Base-by-base conservation (phyloP, 35 echinoderm and acorn worm species). In the Diadema setosum region DNA sequence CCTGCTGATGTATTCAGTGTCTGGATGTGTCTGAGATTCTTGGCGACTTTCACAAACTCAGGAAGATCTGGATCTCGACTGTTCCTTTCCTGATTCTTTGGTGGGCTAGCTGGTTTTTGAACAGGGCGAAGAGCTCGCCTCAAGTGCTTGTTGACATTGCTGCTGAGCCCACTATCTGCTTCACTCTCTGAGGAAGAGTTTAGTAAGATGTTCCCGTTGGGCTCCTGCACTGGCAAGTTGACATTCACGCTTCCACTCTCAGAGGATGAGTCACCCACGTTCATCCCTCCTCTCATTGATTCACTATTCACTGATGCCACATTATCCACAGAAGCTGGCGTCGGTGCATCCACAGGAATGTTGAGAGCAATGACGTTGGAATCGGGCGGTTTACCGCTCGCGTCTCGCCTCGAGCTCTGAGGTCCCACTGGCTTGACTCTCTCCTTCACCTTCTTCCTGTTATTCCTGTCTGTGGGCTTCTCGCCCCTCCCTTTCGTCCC, bases 11-110 rank as follows among this genome's bases (percentile, higher is more conserved):
- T 50, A 30, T 42, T 59, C 27, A 78, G 39, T 34, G 27, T 39
- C 73, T 78, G 73, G n/a, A 78, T 78, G 73, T 87, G 85, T 48
- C 85, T 65, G n/a, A 87, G 85, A 48, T 87, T 87, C 64, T 70
- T 74, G 24, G 85, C 85, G 45, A 87, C 85, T 87, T 87, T 70
- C 45, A 73, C 45, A 35, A 87, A 87, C 23, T 87, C 85, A 31
- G 64, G 85, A 43, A 74, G 85, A 18, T 45, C 69, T 23, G 35
- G 31, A 46, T 42, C 60, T 74, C 46, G 45, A 23, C 39, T 44
- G 25, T 20, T 76, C 40, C 42, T 48, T 24, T 46, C 85, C 41
- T 44, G 46, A 48, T 4, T 36, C 32, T 46, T 70, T 5, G 25
- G 32, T n/a, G 85, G 61, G 33, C 26, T 87, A 45, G 25, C 17